Conservation (phyloP, 1,140 invertebrate species). For the Nomia melanderi region DNA sequence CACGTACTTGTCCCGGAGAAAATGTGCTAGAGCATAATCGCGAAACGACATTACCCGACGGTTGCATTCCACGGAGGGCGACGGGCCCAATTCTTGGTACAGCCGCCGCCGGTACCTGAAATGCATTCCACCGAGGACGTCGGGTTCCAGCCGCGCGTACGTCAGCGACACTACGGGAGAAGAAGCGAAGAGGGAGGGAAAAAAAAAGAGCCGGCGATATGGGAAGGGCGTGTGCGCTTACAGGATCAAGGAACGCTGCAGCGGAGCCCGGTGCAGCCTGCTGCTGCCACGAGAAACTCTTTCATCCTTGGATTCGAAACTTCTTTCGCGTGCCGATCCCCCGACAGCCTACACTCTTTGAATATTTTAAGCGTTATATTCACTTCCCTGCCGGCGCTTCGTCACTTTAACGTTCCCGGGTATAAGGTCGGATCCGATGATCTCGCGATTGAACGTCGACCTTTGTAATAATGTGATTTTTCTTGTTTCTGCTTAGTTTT, state of each 20-base stretch:
- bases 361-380: neutral
- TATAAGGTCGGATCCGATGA: too few species aligned
- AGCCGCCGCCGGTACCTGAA: conserved; percentile 38
- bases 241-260: conserved; percentile 35
- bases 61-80: conserved; percentile 50
- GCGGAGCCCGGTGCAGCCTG: neutral
- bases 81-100: conserved; percentile 53
- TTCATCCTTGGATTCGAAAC: neutral
- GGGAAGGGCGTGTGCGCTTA: conserved; percentile 37
- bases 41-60: conserved; percentile 45
- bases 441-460: too few species aligned
- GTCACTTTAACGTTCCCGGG: neutral
- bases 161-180: conserved; percentile 6
- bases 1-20: conserved; percentile 45
- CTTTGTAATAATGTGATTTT: too few species aligned
- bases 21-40: conserved; percentile 49
- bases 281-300: neutral
- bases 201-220: neutral
- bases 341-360: neutral
- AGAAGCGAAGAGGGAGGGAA: neutral
- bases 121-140: conserved; percentile 51
- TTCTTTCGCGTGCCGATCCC: neutral
- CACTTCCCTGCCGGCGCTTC: neutral
- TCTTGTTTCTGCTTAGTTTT: too few species aligned
- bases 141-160: conserved; percentile 39